phyloP scores from a whole-genome alignment of 2,113 vertebrate genomes.

The Urocitellus parryii region DNA sequence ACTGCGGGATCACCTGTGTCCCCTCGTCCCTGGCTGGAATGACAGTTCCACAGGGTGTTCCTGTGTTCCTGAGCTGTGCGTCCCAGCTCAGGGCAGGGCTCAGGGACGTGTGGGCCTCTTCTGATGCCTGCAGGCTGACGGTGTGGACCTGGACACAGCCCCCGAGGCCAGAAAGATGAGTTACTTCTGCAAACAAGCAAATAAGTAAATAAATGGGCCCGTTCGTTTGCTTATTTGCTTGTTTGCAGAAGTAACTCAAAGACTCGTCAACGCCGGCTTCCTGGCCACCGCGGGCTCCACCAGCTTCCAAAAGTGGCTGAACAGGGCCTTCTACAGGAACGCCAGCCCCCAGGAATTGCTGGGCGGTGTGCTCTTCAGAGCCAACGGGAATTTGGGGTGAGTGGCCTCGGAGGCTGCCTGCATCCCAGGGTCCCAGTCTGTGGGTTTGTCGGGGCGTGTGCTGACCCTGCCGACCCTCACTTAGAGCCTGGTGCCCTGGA shows the following conservation, averaged over 20 bases:
- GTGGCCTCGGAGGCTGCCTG: background rate
- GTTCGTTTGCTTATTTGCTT: too few species aligned
- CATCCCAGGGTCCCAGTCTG: too few species aligned
- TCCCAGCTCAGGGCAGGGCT: background rate
- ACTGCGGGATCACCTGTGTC: too few species aligned
- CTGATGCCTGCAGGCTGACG: too few species aligned
- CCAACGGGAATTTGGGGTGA: background rate
- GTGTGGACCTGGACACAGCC: background rate
- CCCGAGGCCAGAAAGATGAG: background rate
- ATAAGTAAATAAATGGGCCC: too few species aligned
- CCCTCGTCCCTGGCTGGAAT: background rate
- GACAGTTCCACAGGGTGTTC: too few species aligned
- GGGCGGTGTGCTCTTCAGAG: rapidly evolving
- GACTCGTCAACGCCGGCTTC: rapidly evolving
- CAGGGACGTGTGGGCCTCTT: background rate
- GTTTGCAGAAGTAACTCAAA: slow-evolving; percentile 1
- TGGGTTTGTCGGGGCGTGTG: too few species aligned
- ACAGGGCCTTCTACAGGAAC: background rate
- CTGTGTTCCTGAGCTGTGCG: too few species aligned
- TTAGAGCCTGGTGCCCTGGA: background rate
- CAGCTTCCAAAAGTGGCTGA: background rate
- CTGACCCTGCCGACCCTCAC: background rate
- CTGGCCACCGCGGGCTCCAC: background rate
- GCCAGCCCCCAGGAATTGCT: background rate
- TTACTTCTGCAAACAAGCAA: too few species aligned